phyloP scores from a whole-genome alignment of 2,113 vertebrate genomes.

The Rhineura floridana region DNA sequence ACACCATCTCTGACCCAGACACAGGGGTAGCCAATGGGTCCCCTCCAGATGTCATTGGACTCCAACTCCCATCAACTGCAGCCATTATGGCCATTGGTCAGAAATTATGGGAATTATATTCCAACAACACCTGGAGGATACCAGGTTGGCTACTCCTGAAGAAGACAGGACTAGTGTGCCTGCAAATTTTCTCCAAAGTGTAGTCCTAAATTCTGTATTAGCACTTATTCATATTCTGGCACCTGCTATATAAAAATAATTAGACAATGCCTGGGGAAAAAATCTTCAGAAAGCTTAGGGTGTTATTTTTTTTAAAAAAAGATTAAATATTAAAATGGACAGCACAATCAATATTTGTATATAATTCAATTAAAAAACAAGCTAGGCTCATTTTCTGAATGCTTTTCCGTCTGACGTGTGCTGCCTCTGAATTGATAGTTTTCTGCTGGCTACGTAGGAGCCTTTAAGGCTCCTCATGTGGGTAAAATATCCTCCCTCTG shows the following conservation, averaged over 20 bases:
- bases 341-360: conserved; percentile 65
- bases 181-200: neutral
- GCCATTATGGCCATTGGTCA: neutral
- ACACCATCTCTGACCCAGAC: no score
- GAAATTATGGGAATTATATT: neutral
- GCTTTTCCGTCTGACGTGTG: conserved; percentile 23
- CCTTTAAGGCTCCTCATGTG: rapidly evolving
- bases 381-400: conserved; percentile 32
- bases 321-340: conserved; percentile 63
- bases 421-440: conserved; percentile 33
- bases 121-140: neutral
- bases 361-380: conserved; percentile 64
- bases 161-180: neutral
- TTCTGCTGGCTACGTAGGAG: neutral
- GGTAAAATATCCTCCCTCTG: neutral
- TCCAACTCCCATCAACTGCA: neutral
- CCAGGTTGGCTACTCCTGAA: neutral
- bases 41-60: neutral
- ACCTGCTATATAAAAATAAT: conserved; percentile 44
- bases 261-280: conserved; percentile 51
- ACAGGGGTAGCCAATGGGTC: neutral
- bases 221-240: neutral
- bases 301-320: conserved; percentile 27
- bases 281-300: conserved; percentile 6
- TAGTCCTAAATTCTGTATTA: conserved; percentile 2